phyloP scores from a whole-genome alignment of 2,797 vertebrate species.

The Adelosebastes latens region DNA sequence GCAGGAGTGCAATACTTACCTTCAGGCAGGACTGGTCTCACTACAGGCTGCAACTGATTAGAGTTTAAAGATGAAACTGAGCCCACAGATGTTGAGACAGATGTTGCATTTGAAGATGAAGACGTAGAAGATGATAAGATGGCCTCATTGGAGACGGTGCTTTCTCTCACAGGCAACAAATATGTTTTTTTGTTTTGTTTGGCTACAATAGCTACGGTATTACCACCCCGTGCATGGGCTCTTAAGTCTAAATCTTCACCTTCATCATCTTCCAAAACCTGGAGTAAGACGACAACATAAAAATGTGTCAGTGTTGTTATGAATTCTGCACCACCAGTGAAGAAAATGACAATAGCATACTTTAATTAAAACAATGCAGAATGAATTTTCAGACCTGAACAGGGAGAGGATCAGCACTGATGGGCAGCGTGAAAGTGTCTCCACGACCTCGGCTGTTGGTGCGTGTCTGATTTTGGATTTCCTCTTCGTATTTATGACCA shows the following conservation, averaged over 20 bases:
- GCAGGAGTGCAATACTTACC: conserved; percentile 54
- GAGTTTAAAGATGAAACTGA: conserved; percentile 57
- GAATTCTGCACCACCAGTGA: neutral
- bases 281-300: conserved; percentile 5
- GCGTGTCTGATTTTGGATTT: conserved; percentile 54
- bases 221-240: conserved; percentile 60
- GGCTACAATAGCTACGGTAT: conserved; percentile 59
- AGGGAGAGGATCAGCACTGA: conserved; percentile 75
- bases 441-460: conserved; percentile 64
- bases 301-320: neutral
- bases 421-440: conserved; percentile 74
- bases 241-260: conserved; percentile 78
- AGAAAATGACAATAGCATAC: neutral
- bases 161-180: conserved; percentile 49
- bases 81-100: conserved; percentile 22
- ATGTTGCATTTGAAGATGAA: conserved; percentile 43
- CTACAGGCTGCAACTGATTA: conserved; percentile 43
- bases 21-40: conserved; percentile 44
- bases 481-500: conserved; percentile 48
- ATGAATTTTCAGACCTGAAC: conserved; percentile 67
- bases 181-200: conserved; percentile 61
- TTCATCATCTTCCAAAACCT: conserved; percentile 79
- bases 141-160: conserved; percentile 31
- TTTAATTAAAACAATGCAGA: neutral
- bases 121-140: conserved; percentile 48